A percentile compares a stretch with the other conserved stretches of the same genome.
phyloP scores from a whole-genome alignment of 37 sponge, comb jelly and placozoan genomes.

The Agelas oroides region DNA sequence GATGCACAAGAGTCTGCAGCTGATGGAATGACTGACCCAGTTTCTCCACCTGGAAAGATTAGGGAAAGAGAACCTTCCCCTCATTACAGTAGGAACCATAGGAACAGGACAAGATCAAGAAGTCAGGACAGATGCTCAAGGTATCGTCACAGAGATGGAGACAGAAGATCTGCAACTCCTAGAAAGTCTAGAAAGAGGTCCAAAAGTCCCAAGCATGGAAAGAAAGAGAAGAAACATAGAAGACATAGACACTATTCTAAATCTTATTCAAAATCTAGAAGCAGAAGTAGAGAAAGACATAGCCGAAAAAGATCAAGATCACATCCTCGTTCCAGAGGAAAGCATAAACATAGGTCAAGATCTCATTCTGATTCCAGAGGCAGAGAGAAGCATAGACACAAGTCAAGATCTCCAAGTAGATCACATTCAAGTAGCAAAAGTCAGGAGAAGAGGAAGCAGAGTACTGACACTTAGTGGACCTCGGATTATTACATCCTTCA shows the following conservation, averaged over 20 bases:
- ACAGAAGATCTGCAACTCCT: too few species aligned
- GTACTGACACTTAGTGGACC: too few species aligned
- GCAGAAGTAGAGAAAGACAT: too few species aligned
- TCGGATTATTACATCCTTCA: too few species aligned
- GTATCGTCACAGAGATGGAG: background rate
- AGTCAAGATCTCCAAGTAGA: background rate
- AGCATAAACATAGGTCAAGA: conserved; percentile 6
- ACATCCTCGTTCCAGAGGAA: background rate
- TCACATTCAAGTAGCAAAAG: too few species aligned
- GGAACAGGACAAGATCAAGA: conserved; percentile 28
- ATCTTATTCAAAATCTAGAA: too few species aligned
- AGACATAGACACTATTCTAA: background rate
- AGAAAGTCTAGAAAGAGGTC: conserved; percentile 10
- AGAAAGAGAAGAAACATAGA: background rate
- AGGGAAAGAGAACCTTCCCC: background rate
- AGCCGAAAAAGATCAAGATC: too few species aligned
- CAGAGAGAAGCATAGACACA: background rate
- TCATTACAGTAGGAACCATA: background rate
- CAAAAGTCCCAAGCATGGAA: background rate
- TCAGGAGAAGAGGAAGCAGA: background rate
- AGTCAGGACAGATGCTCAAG: background rate
- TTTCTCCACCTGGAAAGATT: too few species aligned
- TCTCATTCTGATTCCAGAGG: background rate
- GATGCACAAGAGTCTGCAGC: too few species aligned
- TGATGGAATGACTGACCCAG: background rate